Evolutionary conservation across 2,113 vertebrate species (phyloP), one percentile per base, ranked within the genome.

Genomic region (Genyomyrus donnyi): DNA sequence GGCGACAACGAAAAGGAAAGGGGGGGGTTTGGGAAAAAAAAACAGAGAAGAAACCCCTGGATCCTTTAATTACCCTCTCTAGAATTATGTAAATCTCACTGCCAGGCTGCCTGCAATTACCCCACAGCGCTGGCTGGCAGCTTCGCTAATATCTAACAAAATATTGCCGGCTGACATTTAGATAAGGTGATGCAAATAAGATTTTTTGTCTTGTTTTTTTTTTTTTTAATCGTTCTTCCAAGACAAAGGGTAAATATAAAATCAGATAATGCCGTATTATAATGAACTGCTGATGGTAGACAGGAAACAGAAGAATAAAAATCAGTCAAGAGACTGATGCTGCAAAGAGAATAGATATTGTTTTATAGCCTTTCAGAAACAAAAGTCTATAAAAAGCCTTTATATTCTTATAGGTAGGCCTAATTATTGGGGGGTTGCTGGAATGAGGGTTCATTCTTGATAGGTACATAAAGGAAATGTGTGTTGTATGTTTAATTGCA

Each of bases 11-110:
- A 94, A 94, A 91, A 91, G 95, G 94, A 95, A 95, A 96, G 96
- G 96, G 95, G 95, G 96, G 93, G 93, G 93, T 92, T 91, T 91
- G 62, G 77, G 39, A 42, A 42, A 89, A 85, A 90, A 90, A 93
- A 91, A 88, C 70, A 58, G 91, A 94, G 92, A 94, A 96, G 96
- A 94, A 95, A 95, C 95, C 95, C 95, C 95, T 93, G 95, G 96
- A 96, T 97, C 96, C 96, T 97, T 97, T 97, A 97, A 97, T 97
- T 97, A 96, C 96, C 96, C 96, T 97, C 96, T 96, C 56, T 31
- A 95, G 96, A 97, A 97, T 97, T 96, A 97, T 97, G 96, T 97
- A 97, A 97, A 97, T 97, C 96, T 95, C 96, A 95, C 92, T 91
- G 94, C 96, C 94, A 96, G 96, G 95, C 96, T 96, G 96, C 96